These are phyloP conservation scores for Lanistes nyassanus DNA, from an alignment of 1,140 invertebrate genomes.

Conservation along the genomic window DNA sequence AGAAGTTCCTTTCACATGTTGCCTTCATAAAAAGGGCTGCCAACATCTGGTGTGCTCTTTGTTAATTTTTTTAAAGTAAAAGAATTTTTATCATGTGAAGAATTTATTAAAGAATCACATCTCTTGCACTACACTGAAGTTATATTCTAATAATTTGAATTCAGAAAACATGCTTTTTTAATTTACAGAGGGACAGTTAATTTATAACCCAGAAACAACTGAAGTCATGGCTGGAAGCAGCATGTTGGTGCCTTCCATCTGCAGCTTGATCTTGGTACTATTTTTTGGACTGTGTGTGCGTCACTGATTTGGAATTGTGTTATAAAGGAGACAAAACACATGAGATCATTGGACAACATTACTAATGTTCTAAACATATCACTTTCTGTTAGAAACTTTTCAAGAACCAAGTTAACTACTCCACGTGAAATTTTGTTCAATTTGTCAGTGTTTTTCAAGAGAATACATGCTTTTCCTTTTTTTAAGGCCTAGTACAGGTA, in stretches of 20 bases:
- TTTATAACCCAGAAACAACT: slow-evolving; percentile 34
- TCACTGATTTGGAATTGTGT: neutral
- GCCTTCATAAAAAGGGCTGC: too few relatives aligned
- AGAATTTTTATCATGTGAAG: too few relatives aligned
- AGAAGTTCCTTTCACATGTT: too few relatives aligned
- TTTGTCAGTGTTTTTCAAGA: neutral
- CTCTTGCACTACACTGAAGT: too few relatives aligned
- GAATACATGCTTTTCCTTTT: too few relatives aligned
- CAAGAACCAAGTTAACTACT: neutral
- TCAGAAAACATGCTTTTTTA: too few relatives aligned
- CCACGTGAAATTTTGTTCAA: neutral
- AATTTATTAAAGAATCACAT: too few relatives aligned
- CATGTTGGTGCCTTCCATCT: slow-evolving; percentile 7
- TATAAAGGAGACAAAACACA: neutral
- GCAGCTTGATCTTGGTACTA: neutral
- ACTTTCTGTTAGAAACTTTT: neutral
- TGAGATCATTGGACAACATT: neutral
- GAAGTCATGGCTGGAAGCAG: slow-evolving; percentile 25
- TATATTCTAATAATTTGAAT: too few relatives aligned
- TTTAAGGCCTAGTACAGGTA: too few relatives aligned
- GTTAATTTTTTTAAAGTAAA: too few relatives aligned
- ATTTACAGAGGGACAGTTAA: slow-evolving; percentile 32
- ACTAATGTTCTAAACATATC: too few relatives aligned
- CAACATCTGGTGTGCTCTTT: too few relatives aligned
- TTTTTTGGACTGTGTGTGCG: neutral